Evolutionary conservation across 2,113 vertebrate genomes (phyloP), one percentile per base, ranked within the genome.

Genomic region (Gopherus flavomarginatus): DNA sequence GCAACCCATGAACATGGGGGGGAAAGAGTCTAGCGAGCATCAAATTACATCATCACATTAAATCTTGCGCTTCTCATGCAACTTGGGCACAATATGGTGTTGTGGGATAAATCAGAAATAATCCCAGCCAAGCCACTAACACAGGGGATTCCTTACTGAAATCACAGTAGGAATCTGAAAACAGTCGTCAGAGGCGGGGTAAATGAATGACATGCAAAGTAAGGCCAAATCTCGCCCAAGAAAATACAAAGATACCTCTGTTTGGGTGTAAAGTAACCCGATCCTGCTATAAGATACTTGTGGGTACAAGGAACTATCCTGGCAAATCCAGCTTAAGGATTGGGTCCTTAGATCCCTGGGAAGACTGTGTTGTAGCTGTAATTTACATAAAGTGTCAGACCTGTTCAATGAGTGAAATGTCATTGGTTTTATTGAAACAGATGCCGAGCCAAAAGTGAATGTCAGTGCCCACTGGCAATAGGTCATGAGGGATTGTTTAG

Each of bases 1-100:
- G n/a, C 13, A 49, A 83, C 31, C 16, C 16, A 1, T 2, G 13
- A 9, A 29, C 54, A 42, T 72, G 4, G 0, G 42, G 42, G 22
- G 77, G 27, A 49, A 35, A 3, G 8, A 3, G 0, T 57, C 5
- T 78, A 53, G n/a, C 52, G 2, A 42, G 11, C 8, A 52, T 56
- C 52, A 38, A 26, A 56, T 56, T 56, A 81, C 6, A 13, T 50
- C 49, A 22, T 69, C 29, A 17, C 35, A n/a, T 35, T 69, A 35
- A 69, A 38, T 38, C 69, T 38, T 72, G n/a, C 3, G 9, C n/a
- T 38, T 72, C 69, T 35, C 10, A 72, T 35, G 69, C 4, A 38
- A 54, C 6, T 24, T n/a, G 21, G 52, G 19, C 35, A 38, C 21
- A 53, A 53, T 2, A 12, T 42, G n/a, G 52, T 53, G 24, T 56